Evolutionary conservation across 1,140 invertebrate genomes (phyloP).

Genomic region (Calliopsis andreniformis): DNA sequence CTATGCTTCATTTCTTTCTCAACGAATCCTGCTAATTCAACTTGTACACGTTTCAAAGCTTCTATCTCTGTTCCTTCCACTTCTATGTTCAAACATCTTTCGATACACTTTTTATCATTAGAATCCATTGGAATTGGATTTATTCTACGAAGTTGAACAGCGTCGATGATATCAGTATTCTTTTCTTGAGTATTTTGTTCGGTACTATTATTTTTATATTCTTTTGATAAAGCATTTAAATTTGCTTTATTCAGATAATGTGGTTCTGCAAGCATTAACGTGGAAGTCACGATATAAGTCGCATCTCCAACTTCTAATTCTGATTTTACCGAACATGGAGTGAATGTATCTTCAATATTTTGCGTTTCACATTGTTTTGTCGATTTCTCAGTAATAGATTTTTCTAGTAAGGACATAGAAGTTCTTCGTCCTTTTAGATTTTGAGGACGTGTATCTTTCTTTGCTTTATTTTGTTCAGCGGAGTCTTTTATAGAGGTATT

Average conservation of each 20-base stretch:
- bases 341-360: slow-evolving; percentile 4
- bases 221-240: slow-evolving; percentile 47
- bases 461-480: background rate
- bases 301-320: slow-evolving; percentile 73
- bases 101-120: slow-evolving; percentile 65
- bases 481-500: background rate
- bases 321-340: slow-evolving; percentile 59
- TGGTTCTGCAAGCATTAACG: slow-evolving; percentile 63
- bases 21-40: slow-evolving; percentile 71
- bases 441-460: background rate
- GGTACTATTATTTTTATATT: background rate
- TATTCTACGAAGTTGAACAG: slow-evolving; percentile 73
- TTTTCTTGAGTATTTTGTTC: slow-evolving; percentile 62
- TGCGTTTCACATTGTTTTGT: background rate
- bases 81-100: slow-evolving; percentile 77
- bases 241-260: slow-evolving; percentile 34
- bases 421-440: slow-evolving; percentile 49
- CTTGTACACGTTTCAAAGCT: slow-evolving; percentile 71
- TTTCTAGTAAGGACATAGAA: slow-evolving; percentile 4
- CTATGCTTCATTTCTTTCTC: slow-evolving; percentile 73
- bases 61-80: slow-evolving; percentile 74
- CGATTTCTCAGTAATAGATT: background rate
- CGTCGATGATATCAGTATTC: slow-evolving; percentile 77
- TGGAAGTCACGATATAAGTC: slow-evolving; percentile 76
- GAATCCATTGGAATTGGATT: slow-evolving; percentile 53